Evolutionary conservation across 2,113 vertebrate species (phyloP).

Genomic region (Lota lota): DNA sequence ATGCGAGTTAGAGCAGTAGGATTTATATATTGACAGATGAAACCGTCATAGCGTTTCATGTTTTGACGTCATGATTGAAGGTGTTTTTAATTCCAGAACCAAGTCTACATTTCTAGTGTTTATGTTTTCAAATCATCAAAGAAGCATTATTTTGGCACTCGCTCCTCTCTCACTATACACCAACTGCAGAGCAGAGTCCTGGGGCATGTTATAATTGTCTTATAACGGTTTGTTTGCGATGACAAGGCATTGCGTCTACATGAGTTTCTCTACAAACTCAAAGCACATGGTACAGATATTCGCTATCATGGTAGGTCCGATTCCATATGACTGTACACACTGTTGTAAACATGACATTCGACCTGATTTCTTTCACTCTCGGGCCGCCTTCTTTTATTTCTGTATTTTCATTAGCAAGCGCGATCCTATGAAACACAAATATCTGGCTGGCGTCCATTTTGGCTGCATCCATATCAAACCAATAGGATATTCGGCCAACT

Average conservation of each 20-base stretch:
- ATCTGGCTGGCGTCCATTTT: slow-evolving; percentile 12
- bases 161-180: not conserved
- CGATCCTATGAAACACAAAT: slow-evolving; percentile 1
- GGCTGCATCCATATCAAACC: slow-evolving; percentile 20
- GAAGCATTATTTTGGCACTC: not conserved
- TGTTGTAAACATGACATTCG: slow-evolving; percentile 36
- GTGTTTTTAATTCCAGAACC: no score
- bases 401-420: slow-evolving; percentile 15
- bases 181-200: not conserved
- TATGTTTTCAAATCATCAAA: not conserved
- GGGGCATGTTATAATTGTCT: no score
- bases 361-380: slow-evolving; percentile 12
- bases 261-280: slow-evolving; percentile 25
- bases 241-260: not conserved
- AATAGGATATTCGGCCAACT: slow-evolving; percentile 9
- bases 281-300: slow-evolving; percentile 45
- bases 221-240: no score
- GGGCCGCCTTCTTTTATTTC: not conserved
- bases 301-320: slow-evolving; percentile 32
- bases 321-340: slow-evolving; percentile 14
- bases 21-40: no score
- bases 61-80: no score
- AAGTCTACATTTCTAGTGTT: no score
- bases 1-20: no score
- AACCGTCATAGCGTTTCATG: no score